phyloP scores from a whole-genome alignment of 2,888 invertebrate species.

The Stratiomys singularior region DNA sequence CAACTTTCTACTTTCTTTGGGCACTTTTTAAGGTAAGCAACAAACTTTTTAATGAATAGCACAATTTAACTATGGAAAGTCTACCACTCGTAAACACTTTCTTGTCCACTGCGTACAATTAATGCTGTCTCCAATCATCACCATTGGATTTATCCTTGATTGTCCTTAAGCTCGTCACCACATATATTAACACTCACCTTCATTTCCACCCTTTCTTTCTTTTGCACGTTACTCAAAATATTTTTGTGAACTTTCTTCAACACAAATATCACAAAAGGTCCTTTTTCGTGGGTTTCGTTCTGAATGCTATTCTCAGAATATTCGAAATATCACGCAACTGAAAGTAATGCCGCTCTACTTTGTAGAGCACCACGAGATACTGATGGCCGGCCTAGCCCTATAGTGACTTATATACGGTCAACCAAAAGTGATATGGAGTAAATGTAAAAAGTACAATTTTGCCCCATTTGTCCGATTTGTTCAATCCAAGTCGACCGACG shows the following conservation, averaged over 20 bases:
- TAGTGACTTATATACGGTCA: constrained; percentile 67
- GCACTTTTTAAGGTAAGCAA: too few species aligned
- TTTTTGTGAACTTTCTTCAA: background rate
- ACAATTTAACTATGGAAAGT: too few species aligned
- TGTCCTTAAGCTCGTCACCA: background rate
- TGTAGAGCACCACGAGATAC: constrained; percentile 66
- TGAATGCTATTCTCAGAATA: background rate
- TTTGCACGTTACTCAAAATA: background rate
- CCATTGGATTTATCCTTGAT: background rate
- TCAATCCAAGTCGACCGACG: constrained; percentile 40
- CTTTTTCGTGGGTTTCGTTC: background rate
- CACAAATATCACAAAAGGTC: background rate
- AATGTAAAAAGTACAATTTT: constrained; percentile 51
- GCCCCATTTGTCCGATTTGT: constrained; percentile 50
- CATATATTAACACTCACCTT: background rate
- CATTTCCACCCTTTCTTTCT: background rate
- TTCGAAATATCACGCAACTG: constrained; percentile 40
- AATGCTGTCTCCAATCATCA: background rate
- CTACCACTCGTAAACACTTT: too few species aligned
- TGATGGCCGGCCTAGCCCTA: constrained; percentile 66
- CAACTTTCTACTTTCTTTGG: too few species aligned
- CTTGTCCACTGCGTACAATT: background rate
- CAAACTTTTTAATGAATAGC: too few species aligned
- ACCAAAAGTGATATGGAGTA: constrained; percentile 57
- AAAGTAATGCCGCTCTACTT: constrained; percentile 58